phyloP scores from a whole-genome alignment of 2,888 invertebrate genomes.

The Ceraclea dissimilis region DNA sequence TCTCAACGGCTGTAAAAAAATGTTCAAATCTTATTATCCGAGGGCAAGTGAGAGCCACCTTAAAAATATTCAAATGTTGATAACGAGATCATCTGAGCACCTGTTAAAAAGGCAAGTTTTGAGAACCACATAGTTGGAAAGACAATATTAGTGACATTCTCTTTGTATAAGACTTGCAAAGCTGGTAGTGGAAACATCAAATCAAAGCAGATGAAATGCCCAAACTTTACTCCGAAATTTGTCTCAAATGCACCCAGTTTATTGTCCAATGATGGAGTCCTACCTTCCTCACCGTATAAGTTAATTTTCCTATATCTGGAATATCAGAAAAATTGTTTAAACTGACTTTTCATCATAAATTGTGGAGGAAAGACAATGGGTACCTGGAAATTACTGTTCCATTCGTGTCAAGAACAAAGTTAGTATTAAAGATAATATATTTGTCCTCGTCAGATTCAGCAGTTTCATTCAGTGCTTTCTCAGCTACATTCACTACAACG shows the following conservation, averaged over 20 bases:
- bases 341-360: background rate
- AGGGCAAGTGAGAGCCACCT: too few relatives aligned
- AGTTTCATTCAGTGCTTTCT: background rate
- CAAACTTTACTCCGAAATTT: conserved; percentile 73
- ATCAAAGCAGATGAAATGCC: conserved; percentile 78
- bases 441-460: background rate
- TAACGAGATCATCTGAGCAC: too few relatives aligned
- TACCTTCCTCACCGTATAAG: conserved; percentile 48
- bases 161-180: conserved; percentile 44
- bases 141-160: conserved; percentile 53
- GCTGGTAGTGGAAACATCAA: conserved; percentile 67
- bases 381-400: background rate
- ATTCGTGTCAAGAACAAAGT: background rate
- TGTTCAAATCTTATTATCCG: too few relatives aligned
- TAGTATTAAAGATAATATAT: background rate
- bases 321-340: too few relatives aligned
- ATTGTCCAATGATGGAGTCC: conserved; percentile 46
- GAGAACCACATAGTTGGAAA: conserved; percentile 77
- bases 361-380: too few relatives aligned
- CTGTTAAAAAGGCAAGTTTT: conserved; percentile 68
- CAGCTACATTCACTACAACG: background rate
- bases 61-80: too few relatives aligned
- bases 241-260: conserved; percentile 59
- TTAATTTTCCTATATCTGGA: conserved; percentile 47
- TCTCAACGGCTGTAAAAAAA: conserved; percentile 52